These are phyloP conservation scores for Salvelinus fontinalis DNA, from an alignment of 2,113 vertebrate species.

Conservation along the genomic window DNA sequence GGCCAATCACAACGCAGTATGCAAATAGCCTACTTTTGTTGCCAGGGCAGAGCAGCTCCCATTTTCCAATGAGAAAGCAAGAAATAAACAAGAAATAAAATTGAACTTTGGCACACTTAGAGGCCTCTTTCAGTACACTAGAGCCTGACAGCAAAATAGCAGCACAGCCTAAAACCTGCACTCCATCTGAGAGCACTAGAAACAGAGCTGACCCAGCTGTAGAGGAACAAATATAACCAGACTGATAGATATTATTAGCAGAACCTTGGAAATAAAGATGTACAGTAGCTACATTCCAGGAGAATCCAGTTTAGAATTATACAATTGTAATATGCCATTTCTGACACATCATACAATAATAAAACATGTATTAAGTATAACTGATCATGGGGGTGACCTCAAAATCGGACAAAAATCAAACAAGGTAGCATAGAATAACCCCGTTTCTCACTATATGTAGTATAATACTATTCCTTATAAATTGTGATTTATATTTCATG, in stretches of 20 bases:
- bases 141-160: conserved; percentile 77
- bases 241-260: conserved; percentile 47
- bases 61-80: conserved; percentile 98
- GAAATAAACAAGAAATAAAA: conserved; percentile 97
- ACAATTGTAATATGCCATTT: neutral
- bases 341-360: neutral
- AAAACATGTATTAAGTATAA: neutral
- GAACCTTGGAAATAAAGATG: conserved; percentile 57
- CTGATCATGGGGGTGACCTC: neutral
- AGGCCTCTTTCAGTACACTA: conserved; percentile 88
- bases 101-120: conserved; percentile 96
- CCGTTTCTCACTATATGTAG: neutral
- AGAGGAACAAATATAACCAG: conserved; percentile 61
- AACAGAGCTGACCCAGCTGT: conserved; percentile 68
- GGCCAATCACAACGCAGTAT: conserved; percentile 89
- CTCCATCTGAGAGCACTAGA: conserved; percentile 70
- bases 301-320: conserved; percentile 18
- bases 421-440: neutral
- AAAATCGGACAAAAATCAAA: neutral
- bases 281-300: conserved; percentile 18
- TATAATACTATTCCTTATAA: neutral
- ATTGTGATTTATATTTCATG: neutral
- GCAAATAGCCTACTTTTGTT: conserved; percentile 96
- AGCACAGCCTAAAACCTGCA: conserved; percentile 74
- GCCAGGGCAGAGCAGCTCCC: conserved; percentile 93